phyloP scores from a whole-genome alignment of 2,888 invertebrate species.

The Lasiommata megera region DNA sequence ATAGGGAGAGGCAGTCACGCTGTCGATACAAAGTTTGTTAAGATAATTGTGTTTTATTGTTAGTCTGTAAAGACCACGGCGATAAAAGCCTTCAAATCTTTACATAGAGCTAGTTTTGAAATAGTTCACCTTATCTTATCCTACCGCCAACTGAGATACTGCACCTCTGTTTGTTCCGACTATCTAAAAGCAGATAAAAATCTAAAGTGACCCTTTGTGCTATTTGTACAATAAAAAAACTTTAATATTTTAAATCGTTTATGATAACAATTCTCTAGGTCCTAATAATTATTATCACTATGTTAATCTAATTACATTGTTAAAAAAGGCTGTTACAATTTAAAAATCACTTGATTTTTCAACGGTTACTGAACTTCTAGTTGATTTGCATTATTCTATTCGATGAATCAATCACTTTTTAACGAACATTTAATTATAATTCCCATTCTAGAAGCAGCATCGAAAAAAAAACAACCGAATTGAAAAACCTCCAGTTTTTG shows the following conservation, averaged over 20 bases:
- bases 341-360: neutral
- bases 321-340: no score
- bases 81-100: conserved; percentile 22
- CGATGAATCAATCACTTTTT: no score
- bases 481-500: no score
- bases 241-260: neutral
- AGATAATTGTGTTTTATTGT: conserved; percentile 40
- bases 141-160: conserved; percentile 37
- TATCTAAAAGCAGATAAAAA: conserved; percentile 41
- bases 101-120: conserved; percentile 24
- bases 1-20: conserved; percentile 45
- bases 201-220: conserved; percentile 46
- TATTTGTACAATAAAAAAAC: conserved; percentile 43
- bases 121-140: conserved; percentile 42
- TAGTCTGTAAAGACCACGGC: conserved; percentile 22
- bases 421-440: no score
- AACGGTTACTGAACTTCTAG: neutral
- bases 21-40: conserved; percentile 39
- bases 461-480: no score
- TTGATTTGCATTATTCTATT: no score
- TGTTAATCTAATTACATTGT: neutral
- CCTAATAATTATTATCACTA: neutral
- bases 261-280: no score
- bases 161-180: conserved; percentile 50
- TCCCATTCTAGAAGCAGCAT: no score